A percentile compares a stretch with the other conserved stretches of the same genome.
phyloP scores from a whole-genome alignment of 2,888 invertebrate species.

The Macrosoma leucophasiata region DNA sequence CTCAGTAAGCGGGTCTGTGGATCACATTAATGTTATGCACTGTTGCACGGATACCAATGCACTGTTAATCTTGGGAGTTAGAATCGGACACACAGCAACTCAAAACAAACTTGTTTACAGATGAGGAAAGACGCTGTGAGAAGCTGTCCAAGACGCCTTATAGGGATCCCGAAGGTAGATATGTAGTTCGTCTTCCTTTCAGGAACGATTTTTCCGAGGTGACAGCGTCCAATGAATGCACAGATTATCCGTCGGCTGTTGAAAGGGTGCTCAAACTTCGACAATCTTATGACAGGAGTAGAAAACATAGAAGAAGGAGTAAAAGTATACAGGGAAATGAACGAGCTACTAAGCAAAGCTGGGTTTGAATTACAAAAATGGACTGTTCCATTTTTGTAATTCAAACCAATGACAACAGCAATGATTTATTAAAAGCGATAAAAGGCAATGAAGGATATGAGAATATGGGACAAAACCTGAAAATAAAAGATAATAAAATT shows the following conservation, averaged over 20 bases:
- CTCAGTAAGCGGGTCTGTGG: background rate
- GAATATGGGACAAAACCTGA: background rate
- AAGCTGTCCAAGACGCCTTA: background rate
- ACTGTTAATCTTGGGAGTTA: background rate
- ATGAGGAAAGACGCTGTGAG: constrained; percentile 7
- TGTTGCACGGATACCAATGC: background rate
- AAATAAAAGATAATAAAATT: constrained; percentile 23
- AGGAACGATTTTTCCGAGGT: background rate
- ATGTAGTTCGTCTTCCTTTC: constrained; percentile 4
- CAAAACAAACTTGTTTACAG: background rate
- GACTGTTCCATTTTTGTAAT: too few species aligned
- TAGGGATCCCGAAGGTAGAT: constrained; percentile 1
- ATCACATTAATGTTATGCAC: background rate
- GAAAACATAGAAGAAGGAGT: constrained; percentile 22
- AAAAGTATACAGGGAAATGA: constrained; percentile 25
- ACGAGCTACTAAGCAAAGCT: constrained; percentile 27
- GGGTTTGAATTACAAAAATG: constrained; percentile 35
- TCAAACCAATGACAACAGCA: too few species aligned
- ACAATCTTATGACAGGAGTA: constrained; percentile 26
- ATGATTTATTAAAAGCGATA: constrained; percentile 16
- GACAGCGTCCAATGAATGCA: constrained; percentile 22
- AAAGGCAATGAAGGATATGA: background rate
- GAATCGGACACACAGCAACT: background rate
- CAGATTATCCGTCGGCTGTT: constrained; percentile 22
- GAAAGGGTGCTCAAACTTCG: constrained; percentile 22